Percentiles rank a stretch among this genome's conserved stretches.
phyloP scores from a whole-genome alignment of 2,888 invertebrate species.

The Macrophya alboannulata region DNA sequence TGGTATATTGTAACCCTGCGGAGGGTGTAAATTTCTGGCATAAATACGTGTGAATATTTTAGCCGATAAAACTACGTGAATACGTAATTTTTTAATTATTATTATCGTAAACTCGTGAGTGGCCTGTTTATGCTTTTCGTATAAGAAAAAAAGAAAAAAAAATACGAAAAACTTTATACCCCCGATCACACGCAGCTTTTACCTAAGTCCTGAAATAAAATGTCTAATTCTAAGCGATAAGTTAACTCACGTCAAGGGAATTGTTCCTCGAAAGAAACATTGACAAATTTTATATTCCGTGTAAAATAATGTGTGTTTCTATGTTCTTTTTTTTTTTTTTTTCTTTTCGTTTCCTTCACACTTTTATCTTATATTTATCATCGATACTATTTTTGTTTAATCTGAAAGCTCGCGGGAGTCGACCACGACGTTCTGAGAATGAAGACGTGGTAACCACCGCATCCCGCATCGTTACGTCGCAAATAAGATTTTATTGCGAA shows the following conservation, averaged over 20 bases:
- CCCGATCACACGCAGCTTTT: neutral
- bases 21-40: too few relatives aligned
- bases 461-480: neutral
- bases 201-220: neutral
- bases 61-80: neutral
- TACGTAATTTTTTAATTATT: neutral
- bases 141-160: neutral
- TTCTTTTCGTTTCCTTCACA: neutral
- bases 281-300: neutral
- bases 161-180: neutral
- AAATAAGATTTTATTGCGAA: conserved; percentile 25
- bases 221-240: neutral
- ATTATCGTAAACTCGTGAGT: neutral
- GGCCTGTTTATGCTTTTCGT: neutral
- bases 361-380: neutral
- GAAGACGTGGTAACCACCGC: neutral
- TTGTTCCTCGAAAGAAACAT: neutral
- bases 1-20: too few relatives aligned
- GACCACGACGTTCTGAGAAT: neutral
- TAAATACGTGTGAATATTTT: neutral
- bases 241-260: neutral
- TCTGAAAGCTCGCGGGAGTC: neutral
- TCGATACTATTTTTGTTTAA: neutral
- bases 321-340: neutral
- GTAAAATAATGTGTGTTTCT: neutral